Conservation (phyloP, 2,888 invertebrate genomes). For the Patella pellucida region DNA sequence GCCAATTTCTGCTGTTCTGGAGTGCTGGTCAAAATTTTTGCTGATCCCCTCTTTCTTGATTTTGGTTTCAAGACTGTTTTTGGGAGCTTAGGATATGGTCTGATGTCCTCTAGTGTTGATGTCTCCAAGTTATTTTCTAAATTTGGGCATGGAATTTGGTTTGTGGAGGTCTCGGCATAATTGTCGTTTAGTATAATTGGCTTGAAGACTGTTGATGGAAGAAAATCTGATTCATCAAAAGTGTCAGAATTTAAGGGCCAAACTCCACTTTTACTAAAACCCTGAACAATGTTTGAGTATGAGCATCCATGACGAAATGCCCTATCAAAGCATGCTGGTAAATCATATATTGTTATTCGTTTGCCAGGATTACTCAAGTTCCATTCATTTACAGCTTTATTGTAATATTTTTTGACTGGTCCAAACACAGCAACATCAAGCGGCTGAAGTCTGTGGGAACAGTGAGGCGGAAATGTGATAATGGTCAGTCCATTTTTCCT, state of each 20-base stretch:
- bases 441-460: constrained; percentile 28
- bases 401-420: constrained; percentile 27
- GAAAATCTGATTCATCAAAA: no score
- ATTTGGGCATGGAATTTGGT: no score
- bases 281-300: constrained; percentile 24
- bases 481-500: constrained; percentile 11
- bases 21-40: background rate
- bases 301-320: constrained; percentile 20
- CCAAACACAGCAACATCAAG: constrained; percentile 29
- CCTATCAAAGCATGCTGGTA: constrained; percentile 2
- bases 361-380: constrained; percentile 22
- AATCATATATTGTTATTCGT: constrained; percentile 22
- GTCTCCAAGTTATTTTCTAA: no score
- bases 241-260: constrained; percentile 20
- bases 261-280: constrained; percentile 23
- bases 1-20: background rate
- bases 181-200: no score
- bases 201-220: background rate
- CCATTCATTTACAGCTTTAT: background rate
- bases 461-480: constrained; percentile 30
- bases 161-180: no score
- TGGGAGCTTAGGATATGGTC: background rate
- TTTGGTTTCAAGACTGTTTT: background rate
- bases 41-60: background rate
- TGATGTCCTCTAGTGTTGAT: background rate